Evolutionary conservation across 37 sponge, comb jelly and placozoan species (phyloP), one percentile per base, ranked within the genome.

Genomic region (Chondrilla cf. caribensis): DNA sequence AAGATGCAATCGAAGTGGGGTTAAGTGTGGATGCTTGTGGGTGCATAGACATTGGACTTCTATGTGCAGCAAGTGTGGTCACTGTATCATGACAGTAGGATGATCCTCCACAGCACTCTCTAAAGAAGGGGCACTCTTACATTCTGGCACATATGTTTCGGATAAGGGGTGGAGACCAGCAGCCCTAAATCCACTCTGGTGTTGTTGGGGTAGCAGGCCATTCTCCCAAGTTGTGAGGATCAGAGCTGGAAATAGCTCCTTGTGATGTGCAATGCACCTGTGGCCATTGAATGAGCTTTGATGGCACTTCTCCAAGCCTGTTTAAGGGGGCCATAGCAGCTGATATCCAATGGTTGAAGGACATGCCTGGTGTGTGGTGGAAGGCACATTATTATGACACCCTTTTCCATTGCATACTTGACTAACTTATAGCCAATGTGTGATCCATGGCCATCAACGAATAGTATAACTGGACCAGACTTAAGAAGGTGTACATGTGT

Each of bases 401-500:
- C 76, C 41, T 79, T 70, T 25, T 67, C 47, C 9, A 73, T 64
- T 31, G 90, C 90, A 58, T 32, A 14, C n/a, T 66, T 66, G 44
- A 85, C 78, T 29, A 85, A 31, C 15, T 36, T 37, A 25, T 81
- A 38, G 42, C 70, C 72, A 26, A 86, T 25, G 58, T 90, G 84
- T 28, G 84, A 86, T 41, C 81, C 80, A 79, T 90, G 86, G n/a
- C 90, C 90, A 90, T 90, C 90, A 79, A 90, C 39, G 51, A 90
- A 78, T 26, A 90, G 84, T 4, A 86, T 38, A 7, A 82, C 80
- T 24, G 90, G 86, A 28, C 37, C 54, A 11, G 58, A 64, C n/a
- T 22, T 18, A 17, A 58, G 42, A 25, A 68, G 44, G 60, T 64
- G 57, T n/a, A n/a, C n/a, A 40, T 80, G 42, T 19, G 71, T 25